Evolutionary conservation across 2,797 vertebrate species (phyloP).

Genomic region (Acanthis flammea): DNA sequence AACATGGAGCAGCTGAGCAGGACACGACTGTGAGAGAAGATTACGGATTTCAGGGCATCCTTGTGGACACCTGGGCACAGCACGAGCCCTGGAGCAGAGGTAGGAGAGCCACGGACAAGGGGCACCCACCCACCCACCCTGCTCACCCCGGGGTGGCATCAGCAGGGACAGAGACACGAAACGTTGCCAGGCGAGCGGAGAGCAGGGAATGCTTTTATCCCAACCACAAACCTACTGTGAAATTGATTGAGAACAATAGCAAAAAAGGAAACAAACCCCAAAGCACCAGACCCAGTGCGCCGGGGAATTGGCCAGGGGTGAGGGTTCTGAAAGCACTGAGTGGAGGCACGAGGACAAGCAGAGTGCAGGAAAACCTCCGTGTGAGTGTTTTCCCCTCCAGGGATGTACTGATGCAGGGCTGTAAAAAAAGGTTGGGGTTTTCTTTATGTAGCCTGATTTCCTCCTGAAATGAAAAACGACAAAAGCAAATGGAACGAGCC

Average conservation of each 20-base stretch:
- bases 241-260: slow-evolving; percentile 12
- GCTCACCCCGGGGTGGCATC: rapidly evolving
- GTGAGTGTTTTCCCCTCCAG: slow-evolving; percentile 43
- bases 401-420: slow-evolving; percentile 43
- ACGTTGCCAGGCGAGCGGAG: rapidly evolving
- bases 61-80: rapidly evolving
- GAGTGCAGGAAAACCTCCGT: slow-evolving; percentile 43
- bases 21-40: rapidly evolving
- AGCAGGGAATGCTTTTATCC: not conserved
- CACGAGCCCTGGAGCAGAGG: not conserved
- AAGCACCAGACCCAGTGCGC: not conserved
- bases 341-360: not conserved
- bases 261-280: not conserved
- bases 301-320: not conserved
- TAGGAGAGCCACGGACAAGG: rapidly evolving
- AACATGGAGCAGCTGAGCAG: rapidly evolving
- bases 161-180: not conserved
- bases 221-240: not conserved
- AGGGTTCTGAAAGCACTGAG: not conserved
- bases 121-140: too few relatives aligned
- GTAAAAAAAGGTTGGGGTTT: not conserved
- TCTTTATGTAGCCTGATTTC: slow-evolving; percentile 54
- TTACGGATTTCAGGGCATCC: rapidly evolving
- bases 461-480: slow-evolving; percentile 50
- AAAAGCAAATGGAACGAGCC: slow-evolving; percentile 41